Evolutionary conservation across 2,797 vertebrate species (phyloP).

Genomic region (Acrocephalus scirpaceus): DNA sequence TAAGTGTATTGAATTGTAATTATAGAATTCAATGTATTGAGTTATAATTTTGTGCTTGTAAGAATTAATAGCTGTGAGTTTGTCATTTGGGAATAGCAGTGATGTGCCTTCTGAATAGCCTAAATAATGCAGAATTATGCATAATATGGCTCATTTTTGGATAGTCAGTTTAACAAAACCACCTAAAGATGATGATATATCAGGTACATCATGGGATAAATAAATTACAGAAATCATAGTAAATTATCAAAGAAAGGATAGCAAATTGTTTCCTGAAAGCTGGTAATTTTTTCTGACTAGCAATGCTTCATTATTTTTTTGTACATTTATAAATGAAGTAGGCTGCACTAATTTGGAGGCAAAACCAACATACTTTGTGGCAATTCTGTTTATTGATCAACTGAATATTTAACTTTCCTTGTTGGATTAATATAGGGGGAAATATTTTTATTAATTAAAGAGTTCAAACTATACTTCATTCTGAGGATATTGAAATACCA

Average conservation of each 20-base stretch:
- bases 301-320: not conserved
- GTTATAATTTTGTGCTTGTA: slow-evolving; percentile 10
- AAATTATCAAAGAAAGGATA: not conserved
- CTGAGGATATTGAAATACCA: not conserved
- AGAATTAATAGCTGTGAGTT: slow-evolving; percentile 3
- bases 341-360: not conserved
- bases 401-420: not conserved
- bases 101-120: not conserved
- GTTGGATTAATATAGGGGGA: not conserved
- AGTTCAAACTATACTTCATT: not conserved
- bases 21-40: not conserved
- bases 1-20: slow-evolving; percentile 2
- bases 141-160: not conserved
- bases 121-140: slow-evolving; percentile 11
- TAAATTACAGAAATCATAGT: not conserved
- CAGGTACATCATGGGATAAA: not conserved
- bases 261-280: not conserved
- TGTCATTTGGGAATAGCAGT: slow-evolving; percentile 3
- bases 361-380: not conserved
- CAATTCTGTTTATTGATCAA: not conserved
- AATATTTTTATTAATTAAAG: not conserved
- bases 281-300: not conserved
- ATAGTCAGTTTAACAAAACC: not conserved
- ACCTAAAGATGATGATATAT: not conserved
- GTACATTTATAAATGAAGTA: not conserved